Percentiles rank a stretch among this genome's conserved stretches.
These are phyloP conservation scores for Chaunax sp. DNA, from an alignment of 2,797 vertebrate genomes.

Conservation along the genomic window DNA sequence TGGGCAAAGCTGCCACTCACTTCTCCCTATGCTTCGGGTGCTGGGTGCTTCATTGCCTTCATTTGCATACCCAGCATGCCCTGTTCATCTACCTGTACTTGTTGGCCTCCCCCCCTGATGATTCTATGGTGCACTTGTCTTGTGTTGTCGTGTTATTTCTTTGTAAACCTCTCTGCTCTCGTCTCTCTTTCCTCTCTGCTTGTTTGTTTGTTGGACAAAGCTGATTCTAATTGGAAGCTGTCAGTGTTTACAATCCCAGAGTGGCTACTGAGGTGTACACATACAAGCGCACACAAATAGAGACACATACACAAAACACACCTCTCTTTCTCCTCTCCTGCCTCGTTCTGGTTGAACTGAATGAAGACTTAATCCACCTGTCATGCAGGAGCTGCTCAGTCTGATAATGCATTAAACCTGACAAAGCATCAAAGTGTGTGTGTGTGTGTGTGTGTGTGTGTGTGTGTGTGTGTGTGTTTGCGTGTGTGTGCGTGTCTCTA, in stretches of 20 bases:
- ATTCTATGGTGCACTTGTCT: constrained; percentile 79
- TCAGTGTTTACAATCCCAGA: constrained; percentile 86
- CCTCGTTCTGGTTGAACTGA: constrained; percentile 68
- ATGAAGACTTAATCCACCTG: constrained; percentile 79
- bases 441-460: constrained; percentile 13
- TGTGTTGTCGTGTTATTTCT: constrained; percentile 81
- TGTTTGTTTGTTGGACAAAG: constrained; percentile 88
- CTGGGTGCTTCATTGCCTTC: constrained; percentile 77
- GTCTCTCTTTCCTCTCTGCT: constrained; percentile 83
- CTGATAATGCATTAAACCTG: constrained; percentile 73
- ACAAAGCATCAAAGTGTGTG: constrained; percentile 44
- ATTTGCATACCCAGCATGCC: constrained; percentile 87
- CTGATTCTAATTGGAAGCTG: constrained; percentile 88
- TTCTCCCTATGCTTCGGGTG: constrained; percentile 71
- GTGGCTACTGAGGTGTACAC: constrained; percentile 79
- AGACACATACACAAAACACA: constrained; percentile 60
- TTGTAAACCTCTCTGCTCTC: constrained; percentile 82
- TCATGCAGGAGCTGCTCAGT: constrained; percentile 70
- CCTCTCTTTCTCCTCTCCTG: constrained; percentile 63
- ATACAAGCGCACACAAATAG: constrained; percentile 69
- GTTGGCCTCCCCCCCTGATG: constrained; percentile 74
- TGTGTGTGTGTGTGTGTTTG: constrained; percentile 27
- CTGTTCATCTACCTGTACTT: constrained; percentile 82
- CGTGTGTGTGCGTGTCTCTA: constrained; percentile 26
- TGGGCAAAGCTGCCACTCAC: constrained; percentile 77